phyloP scores from a whole-genome alignment of 2,113 vertebrate species.

The Formicarius rufipectus region DNA sequence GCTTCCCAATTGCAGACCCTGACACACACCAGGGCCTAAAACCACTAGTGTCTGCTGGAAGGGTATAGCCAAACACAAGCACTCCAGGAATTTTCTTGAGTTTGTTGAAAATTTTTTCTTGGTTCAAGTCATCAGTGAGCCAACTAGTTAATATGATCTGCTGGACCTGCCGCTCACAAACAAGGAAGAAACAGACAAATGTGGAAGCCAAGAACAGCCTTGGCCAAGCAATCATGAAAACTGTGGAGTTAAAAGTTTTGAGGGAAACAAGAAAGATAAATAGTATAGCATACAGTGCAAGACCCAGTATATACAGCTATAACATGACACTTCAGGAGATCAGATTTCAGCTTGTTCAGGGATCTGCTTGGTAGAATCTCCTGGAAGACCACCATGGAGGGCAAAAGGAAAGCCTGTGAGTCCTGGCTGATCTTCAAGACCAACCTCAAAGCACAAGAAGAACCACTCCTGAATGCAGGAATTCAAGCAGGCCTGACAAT shows the following conservation, averaged over 20 bases:
- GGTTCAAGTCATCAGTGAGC: background rate
- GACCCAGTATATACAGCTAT: background rate
- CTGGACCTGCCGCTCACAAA: background rate
- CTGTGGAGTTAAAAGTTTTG: background rate
- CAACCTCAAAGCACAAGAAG: background rate
- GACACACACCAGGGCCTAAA: background rate
- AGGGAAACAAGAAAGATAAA: background rate
- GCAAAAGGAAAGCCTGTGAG: background rate
- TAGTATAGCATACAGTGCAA: background rate
- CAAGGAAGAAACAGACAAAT: background rate
- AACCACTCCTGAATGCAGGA: background rate
- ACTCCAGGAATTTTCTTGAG: background rate
- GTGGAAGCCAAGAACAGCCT: background rate
- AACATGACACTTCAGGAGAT: background rate
- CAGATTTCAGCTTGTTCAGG: background rate
- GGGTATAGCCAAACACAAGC: background rate
- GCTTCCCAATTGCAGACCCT: background rate
- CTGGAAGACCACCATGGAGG: fast-evolving
- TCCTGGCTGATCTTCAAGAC: background rate
- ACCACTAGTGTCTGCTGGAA: background rate
- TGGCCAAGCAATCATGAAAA: background rate
- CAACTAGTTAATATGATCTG: background rate
- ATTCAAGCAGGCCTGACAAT: background rate
- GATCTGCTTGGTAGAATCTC: background rate
- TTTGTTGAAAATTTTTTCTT: background rate